Conservation (phyloP, 2,888 invertebrate species). For the Pristionchus exspectatus region DNA sequence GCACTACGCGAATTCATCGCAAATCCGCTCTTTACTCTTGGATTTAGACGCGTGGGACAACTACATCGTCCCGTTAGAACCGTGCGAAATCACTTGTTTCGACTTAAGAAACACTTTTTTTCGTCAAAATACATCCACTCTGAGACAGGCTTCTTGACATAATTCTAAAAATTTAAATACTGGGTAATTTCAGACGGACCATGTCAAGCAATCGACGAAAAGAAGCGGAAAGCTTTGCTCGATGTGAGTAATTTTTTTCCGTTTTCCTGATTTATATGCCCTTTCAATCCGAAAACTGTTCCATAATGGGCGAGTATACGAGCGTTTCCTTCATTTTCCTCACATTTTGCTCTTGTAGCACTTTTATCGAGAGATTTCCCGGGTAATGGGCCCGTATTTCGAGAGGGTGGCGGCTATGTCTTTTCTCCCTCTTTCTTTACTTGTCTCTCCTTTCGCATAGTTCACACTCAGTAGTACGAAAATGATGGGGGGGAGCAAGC, state of each 20-base stretch:
- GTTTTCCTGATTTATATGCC: neutral
- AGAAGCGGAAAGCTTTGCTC: slow-evolving; percentile 30
- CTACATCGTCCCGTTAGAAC: neutral
- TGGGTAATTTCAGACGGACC: slow-evolving; percentile 19
- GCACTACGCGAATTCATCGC: neutral
- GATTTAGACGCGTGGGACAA: neutral
- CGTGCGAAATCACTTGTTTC: neutral
- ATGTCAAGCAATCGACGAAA: slow-evolving; percentile 19
- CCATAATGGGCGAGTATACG: too few species aligned
- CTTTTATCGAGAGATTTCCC: neutral
- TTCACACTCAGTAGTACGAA: neutral
- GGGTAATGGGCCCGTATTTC: neutral
- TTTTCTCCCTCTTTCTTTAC: neutral
- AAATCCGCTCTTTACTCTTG: neutral
- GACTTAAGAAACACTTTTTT: neutral
- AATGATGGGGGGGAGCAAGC: neutral
- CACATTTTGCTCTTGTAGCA: neutral
- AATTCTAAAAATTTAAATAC: neutral
- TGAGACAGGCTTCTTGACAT: neutral
- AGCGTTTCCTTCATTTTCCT: too few species aligned
- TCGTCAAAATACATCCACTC: neutral
- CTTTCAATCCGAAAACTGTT: neutral
- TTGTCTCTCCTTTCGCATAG: neutral
- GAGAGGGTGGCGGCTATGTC: slow-evolving; percentile 7
- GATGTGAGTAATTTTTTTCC: neutral